phyloP scores from a whole-genome alignment of 2,888 invertebrate species.

The Archips crataeganus region DNA sequence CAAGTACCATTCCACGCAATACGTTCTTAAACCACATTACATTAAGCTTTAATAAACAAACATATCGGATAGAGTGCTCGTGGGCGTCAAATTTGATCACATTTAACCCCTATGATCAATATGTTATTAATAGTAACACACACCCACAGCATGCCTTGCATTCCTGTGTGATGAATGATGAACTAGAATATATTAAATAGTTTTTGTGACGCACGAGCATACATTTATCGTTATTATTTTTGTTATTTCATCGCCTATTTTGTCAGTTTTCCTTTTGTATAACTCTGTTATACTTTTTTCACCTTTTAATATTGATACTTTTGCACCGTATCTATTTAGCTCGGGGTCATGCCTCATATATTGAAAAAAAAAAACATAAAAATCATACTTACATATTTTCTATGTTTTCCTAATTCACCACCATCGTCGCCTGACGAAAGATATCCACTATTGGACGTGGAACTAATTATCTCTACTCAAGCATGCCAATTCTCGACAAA shows the following conservation, averaged over 20 bases:
- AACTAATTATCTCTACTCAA: no score
- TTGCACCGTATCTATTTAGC: no score
- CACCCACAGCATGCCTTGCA: slow-evolving; percentile 19
- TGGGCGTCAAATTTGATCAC: slow-evolving; percentile 20
- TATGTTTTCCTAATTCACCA: no score
- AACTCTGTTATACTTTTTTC: no score
- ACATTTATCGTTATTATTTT: not conserved
- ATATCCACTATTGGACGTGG: no score
- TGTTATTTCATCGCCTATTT: not conserved
- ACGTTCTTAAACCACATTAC: not conserved
- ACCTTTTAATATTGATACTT: no score
- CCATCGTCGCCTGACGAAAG: no score
- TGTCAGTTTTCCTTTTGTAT: not conserved
- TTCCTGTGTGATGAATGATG: slow-evolving; percentile 20
- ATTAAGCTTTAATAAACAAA: slow-evolving; percentile 6
- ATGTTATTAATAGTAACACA: slow-evolving; percentile 10
- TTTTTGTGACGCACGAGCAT: not conserved
- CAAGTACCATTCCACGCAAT: not conserved
- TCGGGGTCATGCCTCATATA: no score
- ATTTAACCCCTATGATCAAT: slow-evolving; percentile 17
- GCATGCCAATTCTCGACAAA: no score
- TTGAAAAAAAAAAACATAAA: no score
- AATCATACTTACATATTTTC: no score
- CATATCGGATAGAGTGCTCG: slow-evolving; percentile 14
- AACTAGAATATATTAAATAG: slow-evolving; percentile 6